A percentile compares a stretch with the other conserved stretches of the same genome.
Evolutionary conservation across 2,888 invertebrate genomes (phyloP).

Genomic region (Onchidella celtica): DNA sequence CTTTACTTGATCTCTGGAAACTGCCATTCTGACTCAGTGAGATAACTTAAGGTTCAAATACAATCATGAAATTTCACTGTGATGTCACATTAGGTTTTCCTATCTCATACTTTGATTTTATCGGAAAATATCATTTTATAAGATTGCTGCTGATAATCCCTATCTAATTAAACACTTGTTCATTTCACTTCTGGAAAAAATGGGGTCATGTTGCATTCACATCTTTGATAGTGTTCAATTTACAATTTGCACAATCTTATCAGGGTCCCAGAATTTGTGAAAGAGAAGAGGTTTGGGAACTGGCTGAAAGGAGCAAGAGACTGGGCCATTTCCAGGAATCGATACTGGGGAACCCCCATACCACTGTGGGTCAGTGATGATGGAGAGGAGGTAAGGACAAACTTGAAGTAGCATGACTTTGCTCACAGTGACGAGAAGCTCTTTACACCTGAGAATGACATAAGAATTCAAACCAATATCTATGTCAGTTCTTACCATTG

Average conservation of each 20-base stretch:
- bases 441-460: background rate
- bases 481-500: background rate
- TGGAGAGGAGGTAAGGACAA: slow-evolving; percentile 86
- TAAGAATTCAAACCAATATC: background rate
- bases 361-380: slow-evolving; percentile 97
- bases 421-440: background rate
- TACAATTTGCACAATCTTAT: too few species aligned
- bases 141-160: too few species aligned
- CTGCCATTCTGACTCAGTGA: too few species aligned
- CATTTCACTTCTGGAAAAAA: too few species aligned
- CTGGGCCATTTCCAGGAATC: slow-evolving; percentile 98
- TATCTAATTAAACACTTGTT: too few species aligned
- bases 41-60: too few species aligned
- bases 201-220: too few species aligned
- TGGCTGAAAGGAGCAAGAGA: slow-evolving; percentile 98
- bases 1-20: too few species aligned
- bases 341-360: slow-evolving; percentile 99
- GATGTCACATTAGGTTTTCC: too few species aligned
- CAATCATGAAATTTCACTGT: too few species aligned
- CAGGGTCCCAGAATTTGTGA: slow-evolving; percentile 96
- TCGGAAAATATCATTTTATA: too few species aligned
- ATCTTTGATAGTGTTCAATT: background rate
- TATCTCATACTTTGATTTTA: too few species aligned
- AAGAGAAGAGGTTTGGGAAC: slow-evolving; percentile 98
- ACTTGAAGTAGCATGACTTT: background rate